phyloP scores from a whole-genome alignment of 2,888 invertebrate species.

The Sarcophaga variegata region DNA sequence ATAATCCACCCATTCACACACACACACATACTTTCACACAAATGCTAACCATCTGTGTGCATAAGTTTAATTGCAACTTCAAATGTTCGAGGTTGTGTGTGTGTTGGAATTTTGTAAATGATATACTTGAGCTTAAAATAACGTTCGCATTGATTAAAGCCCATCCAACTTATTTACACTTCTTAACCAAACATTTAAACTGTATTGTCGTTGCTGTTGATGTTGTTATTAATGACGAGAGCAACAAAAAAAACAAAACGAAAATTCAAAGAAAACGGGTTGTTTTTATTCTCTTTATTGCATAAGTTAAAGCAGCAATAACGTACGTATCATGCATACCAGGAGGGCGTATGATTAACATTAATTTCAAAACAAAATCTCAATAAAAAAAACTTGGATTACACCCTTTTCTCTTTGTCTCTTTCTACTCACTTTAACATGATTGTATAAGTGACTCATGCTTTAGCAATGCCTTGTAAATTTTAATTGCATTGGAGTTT shows the following conservation, averaged over 20 bases:
- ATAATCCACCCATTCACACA: not conserved
- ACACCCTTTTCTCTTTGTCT: not conserved
- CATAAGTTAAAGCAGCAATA: not conserved
- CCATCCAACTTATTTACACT: slow-evolving; percentile 62
- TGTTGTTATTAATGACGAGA: not conserved
- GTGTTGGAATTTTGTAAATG: slow-evolving; percentile 32
- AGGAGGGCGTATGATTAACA: slow-evolving; percentile 51
- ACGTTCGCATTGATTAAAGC: slow-evolving; percentile 68
- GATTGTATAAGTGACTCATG: not conserved
- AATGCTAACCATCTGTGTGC: not conserved
- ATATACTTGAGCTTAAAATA: slow-evolving; percentile 56
- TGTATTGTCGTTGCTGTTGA: slow-evolving; percentile 24
- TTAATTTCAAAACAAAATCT: slow-evolving; percentile 45
- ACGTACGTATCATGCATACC: not conserved
- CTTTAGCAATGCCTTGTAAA: not conserved
- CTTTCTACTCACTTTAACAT: not conserved
- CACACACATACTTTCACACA: not conserved
- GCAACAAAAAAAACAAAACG: not conserved
- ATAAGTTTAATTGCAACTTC: not conserved
- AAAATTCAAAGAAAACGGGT: slow-evolving; percentile 23
- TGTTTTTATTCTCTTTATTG: slow-evolving; percentile 24
- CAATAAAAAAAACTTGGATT: slow-evolving; percentile 36
- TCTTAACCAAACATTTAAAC: slow-evolving; percentile 25
- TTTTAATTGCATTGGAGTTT: slow-evolving; percentile 20
- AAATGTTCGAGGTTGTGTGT: slow-evolving; percentile 31